These are phyloP conservation scores for Balearica regulorum DNA, from an alignment of 2,797 vertebrate species.

Conservation along the genomic window DNA sequence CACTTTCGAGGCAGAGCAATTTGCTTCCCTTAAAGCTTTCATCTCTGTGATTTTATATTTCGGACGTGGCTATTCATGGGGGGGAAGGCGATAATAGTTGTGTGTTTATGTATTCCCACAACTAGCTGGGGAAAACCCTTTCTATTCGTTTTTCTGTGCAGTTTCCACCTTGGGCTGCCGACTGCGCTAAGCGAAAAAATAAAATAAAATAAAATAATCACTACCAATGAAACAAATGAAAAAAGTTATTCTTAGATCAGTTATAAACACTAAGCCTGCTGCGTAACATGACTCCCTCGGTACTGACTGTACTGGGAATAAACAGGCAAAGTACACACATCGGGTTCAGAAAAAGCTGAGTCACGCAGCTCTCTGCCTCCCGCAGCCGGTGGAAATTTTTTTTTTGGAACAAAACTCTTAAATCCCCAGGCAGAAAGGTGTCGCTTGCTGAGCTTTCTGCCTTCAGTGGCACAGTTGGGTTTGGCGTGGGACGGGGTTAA, in stretches of 20 bases:
- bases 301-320: slow-evolving; percentile 58
- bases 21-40: background rate
- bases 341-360: slow-evolving; percentile 60
- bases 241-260: slow-evolving; percentile 64
- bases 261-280: slow-evolving; percentile 34
- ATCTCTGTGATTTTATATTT: background rate
- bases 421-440: background rate
- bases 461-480: background rate
- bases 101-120: background rate
- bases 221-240: background rate
- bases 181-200: background rate
- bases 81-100: background rate
- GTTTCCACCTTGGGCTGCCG: background rate
- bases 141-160: background rate
- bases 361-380: slow-evolving; percentile 49
- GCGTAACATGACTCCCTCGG: slow-evolving; percentile 49
- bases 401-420: background rate
- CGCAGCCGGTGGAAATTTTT: background rate
- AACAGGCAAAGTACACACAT: slow-evolving; percentile 45
- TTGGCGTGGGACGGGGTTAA: background rate
- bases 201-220: background rate
- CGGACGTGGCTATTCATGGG: background rate
- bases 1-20: background rate
- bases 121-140: background rate
- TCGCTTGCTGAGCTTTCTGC: background rate